Base-by-base conservation (phyloP, 2,888 invertebrate species). In the Harpagoxenus sublaevis region DNA sequence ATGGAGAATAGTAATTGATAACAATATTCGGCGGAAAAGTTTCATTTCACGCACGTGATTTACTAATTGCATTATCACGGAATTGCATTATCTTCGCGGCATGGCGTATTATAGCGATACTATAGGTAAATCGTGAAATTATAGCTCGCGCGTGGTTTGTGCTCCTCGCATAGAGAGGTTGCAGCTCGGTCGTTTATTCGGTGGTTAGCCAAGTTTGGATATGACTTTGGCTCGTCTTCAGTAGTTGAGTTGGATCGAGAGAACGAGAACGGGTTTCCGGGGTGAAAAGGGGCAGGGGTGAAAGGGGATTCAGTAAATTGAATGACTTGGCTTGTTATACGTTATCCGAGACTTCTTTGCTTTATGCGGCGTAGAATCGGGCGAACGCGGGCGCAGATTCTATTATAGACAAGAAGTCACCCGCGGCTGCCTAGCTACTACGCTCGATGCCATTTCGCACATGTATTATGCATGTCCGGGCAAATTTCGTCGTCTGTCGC, bases 351-450 rank as follows among this genome's bases (percentile, higher is more conserved):
- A 88, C 91, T 94, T 92, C 91, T 92, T 92, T 93, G 92, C 91
- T 93, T 92, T 92, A 91, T 90, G 90, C 89, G 57, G 77, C 84
- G 86, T 85, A 89, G 89, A 93, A 93, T 93, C 91, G 93, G 92
- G 91, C 91, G 91, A 92, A 92, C 91, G 91, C 4, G 23, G 23
- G 92, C 91, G 89, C 89, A 94, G 94, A 94, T 94, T 94, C 94
- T 93, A 94, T 94, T 94, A 94, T 92, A 94, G 94, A 94, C 94
- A 93, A 94, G 94, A 91, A 92, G 86, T 91, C 92, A 89, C 87
- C 88, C 82, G 51, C 65, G 90, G 90, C 48, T 48, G 66, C 92
- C 91, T 92, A 92, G 92, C 90, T 89, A 91, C 89, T 90, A 84
- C 89, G 90, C 90, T 88, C 92, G 88, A 91, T 92, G 92, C 90